A percentile compares a stretch with the other conserved stretches of the same genome.
Evolutionary conservation across 2,797 vertebrate genomes (phyloP).

Genomic region (Sebastes taczanowskii): DNA sequence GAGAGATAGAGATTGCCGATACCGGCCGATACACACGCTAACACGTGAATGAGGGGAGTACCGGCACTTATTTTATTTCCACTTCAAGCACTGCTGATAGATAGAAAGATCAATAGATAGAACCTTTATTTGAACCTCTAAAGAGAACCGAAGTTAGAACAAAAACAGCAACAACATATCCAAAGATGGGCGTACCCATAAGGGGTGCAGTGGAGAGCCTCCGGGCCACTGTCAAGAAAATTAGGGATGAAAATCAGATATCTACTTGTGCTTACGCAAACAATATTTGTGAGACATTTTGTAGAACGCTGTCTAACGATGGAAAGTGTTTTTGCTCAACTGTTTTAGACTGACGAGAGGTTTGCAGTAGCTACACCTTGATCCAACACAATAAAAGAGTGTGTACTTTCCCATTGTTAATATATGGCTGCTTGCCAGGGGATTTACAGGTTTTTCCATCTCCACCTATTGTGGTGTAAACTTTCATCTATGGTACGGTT

Average conservation of each 20-base stretch:
- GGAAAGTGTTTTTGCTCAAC: fast-evolving
- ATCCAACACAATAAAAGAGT: neutral
- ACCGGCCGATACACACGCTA: neutral
- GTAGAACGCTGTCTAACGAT: neutral
- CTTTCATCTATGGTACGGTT: fast-evolving
- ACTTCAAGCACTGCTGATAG: no score
- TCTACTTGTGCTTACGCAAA: neutral
- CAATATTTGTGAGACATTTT: neutral
- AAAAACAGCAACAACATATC: neutral
- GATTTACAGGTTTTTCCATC: neutral
- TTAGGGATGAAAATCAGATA: neutral
- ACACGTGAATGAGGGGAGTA: neutral
- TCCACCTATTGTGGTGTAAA: fast-evolving
- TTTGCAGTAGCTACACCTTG: neutral
- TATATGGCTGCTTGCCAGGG: neutral
- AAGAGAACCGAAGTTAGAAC: neutral
- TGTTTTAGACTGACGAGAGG: neutral
- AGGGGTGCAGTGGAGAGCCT: slow-evolving; percentile 28
- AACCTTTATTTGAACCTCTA: neutral
- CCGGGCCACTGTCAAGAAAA: slow-evolving; percentile 30
- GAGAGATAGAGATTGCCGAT: neutral
- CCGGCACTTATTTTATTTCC: no score
- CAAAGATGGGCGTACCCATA: slow-evolving; percentile 42
- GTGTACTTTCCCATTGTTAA: neutral
- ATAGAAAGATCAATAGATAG: fast-evolving